Base-by-base conservation (phyloP, 1,140 invertebrate genomes). In the Phortica variegata region DNA sequence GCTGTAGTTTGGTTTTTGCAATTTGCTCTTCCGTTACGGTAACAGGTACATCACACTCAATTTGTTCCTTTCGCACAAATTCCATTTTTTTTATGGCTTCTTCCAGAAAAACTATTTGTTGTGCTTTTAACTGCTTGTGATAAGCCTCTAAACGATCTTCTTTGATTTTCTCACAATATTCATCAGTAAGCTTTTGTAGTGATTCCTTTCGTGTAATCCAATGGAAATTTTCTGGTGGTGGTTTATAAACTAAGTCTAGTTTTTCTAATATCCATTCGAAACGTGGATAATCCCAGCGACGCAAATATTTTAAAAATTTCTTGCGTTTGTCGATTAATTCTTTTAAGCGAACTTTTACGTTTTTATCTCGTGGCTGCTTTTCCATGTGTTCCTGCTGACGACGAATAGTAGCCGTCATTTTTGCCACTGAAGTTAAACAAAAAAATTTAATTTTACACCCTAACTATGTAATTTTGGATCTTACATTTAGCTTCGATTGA, bases 221-320 rank as follows among this genome's bases (percentile, higher is more conserved):
- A 57, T 81, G 76, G 54, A 79, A 81, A 29, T 73, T 36, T 12
- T 75, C 58, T 5, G 87, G 84, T 48, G 77, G 68, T 18, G 83
- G 83, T 62, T 87, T 86, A 60, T 89, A 93, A 31, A 85, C 78
- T 50, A 95, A 78, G 58, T 91, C 85, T 1, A 95, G 73, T 65
- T 85, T 83, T 58, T 92, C 87, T 7, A 93, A 61, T n/a, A 94
- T 57, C 88, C 89, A 94, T 74, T 93, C 88, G 73, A 90, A 95
- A 37, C 85, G 83, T 56, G 86, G 87, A 71, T 93, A 92, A 72
- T 95, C 91, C 77, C 81, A 82, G 29, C 77, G 77, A 21, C 90
- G 77, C 16, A 94, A 70, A 44, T 78, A 76, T 57, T 83, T 87
- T 3, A 95, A 66, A 21, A 80, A 76, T 63, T 87, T 89, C 58